Percentiles rank a stretch among this genome's conserved stretches.
phyloP scores from a whole-genome alignment of 2,888 invertebrate species.

The Trichogramma evanescens region DNA sequence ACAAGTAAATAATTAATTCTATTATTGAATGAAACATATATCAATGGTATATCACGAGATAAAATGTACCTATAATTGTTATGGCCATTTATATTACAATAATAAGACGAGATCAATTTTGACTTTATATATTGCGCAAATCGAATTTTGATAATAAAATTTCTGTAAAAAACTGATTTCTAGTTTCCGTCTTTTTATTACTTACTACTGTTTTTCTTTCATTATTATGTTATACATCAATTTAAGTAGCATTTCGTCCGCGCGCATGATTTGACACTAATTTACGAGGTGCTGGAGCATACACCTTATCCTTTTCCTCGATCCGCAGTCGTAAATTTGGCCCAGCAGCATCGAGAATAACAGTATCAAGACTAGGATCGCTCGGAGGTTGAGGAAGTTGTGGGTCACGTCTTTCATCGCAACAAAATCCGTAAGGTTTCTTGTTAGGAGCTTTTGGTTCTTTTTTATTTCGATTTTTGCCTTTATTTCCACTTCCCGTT shows the following conservation, averaged over 20 bases:
- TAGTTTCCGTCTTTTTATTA: neutral
- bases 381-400: conserved; percentile 26
- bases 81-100: too few species aligned
- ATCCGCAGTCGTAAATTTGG: conserved; percentile 34
- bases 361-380: conserved; percentile 23
- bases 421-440: conserved; percentile 38
- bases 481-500: neutral
- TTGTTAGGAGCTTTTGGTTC: neutral
- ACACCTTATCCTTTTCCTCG: conserved; percentile 25
- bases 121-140: conserved; percentile 30
- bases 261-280: too few species aligned
- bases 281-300: neutral
- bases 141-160: conserved; percentile 32
- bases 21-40: neutral
- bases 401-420: conserved; percentile 29
- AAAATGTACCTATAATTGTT: neutral
- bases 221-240: neutral
- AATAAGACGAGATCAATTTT: conserved; percentile 2
- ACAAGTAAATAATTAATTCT: too few species aligned
- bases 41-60: neutral
- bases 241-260: neutral
- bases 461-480: neutral
- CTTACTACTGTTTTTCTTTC: neutral
- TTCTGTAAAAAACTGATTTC: conserved; percentile 10
- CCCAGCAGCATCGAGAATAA: conserved; percentile 25